Evolutionary conservation across 2,888 invertebrate species (phyloP).

Genomic region (Drosophila pegasa): DNA sequence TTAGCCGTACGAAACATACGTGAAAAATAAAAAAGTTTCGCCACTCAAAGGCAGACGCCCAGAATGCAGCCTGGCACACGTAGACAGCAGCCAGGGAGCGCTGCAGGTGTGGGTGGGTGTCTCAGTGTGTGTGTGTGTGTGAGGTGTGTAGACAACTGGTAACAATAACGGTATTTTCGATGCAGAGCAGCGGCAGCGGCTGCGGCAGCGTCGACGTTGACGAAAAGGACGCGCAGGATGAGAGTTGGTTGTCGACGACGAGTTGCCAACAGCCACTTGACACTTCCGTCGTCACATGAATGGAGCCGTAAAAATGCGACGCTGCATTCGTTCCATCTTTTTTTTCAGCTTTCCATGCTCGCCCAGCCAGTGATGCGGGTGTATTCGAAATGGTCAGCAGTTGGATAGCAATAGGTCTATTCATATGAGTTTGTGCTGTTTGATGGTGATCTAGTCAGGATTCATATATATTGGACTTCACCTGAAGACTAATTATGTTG

Average conservation of each 20-base stretch:
- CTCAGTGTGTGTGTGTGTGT: slow-evolving; percentile 33
- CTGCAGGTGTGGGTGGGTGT: neutral
- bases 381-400: neutral
- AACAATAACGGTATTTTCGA: slow-evolving; percentile 82
- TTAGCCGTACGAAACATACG: slow-evolving; percentile 44
- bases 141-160: slow-evolving; percentile 69
- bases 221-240: slow-evolving; percentile 74
- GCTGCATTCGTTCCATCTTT: slow-evolving; percentile 61
- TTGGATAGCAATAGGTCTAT: neutral
- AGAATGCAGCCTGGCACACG: slow-evolving; percentile 60
- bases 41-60: slow-evolving; percentile 76
- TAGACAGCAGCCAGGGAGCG: slow-evolving; percentile 43
- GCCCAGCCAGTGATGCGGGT: neutral
- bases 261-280: slow-evolving; percentile 81
- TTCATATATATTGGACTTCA: neutral
- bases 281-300: slow-evolving; percentile 81
- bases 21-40: slow-evolving; percentile 66
- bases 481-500: neutral
- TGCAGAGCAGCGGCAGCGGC: slow-evolving; percentile 38
- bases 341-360: slow-evolving; percentile 19
- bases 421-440: neutral
- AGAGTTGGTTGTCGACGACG: slow-evolving; percentile 75
- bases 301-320: slow-evolving; percentile 81
- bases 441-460: neutral
- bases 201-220: slow-evolving; percentile 53